Conservation (phyloP, 1,140 invertebrate species). For the Cryptotermes secundus region DNA sequence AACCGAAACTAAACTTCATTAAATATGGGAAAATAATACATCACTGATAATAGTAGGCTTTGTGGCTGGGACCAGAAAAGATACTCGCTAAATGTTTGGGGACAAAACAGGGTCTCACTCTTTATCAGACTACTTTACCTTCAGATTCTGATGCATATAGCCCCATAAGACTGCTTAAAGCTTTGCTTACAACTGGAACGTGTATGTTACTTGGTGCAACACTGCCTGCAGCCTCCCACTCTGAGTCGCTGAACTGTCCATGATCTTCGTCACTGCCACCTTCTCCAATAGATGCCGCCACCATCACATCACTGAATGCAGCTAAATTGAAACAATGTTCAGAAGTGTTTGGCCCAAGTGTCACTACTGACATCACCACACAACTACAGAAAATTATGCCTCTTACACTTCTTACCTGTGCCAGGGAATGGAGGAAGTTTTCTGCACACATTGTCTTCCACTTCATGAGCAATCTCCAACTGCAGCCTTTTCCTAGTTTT, state of each 20-base stretch:
- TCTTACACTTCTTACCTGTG: not conserved
- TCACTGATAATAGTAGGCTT: no score
- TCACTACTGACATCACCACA: no score
- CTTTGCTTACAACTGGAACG: constrained; percentile 14
- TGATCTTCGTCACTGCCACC: not conserved
- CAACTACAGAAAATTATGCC: no score
- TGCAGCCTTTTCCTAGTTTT: not conserved
- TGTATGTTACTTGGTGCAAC: not conserved
- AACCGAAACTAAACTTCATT: no score
- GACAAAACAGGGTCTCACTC: no score
- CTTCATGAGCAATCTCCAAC: not conserved
- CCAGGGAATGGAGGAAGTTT: not conserved
- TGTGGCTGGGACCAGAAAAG: no score
- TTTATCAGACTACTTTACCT: constrained; percentile 9
- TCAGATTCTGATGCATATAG: constrained; percentile 27
- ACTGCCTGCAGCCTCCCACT: constrained; percentile 6
- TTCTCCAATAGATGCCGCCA: not conserved
- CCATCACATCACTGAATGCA: not conserved
- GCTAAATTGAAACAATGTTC: not conserved
- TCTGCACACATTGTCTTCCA: not conserved
- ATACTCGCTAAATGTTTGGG: no score
- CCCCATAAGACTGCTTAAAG: constrained; percentile 24
- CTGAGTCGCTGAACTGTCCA: constrained; percentile 30
- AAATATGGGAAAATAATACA: no score
- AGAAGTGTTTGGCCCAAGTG: not conserved